Conservation (phyloP, 1,140 invertebrate genomes). For the Bemisia tabaci region DNA sequence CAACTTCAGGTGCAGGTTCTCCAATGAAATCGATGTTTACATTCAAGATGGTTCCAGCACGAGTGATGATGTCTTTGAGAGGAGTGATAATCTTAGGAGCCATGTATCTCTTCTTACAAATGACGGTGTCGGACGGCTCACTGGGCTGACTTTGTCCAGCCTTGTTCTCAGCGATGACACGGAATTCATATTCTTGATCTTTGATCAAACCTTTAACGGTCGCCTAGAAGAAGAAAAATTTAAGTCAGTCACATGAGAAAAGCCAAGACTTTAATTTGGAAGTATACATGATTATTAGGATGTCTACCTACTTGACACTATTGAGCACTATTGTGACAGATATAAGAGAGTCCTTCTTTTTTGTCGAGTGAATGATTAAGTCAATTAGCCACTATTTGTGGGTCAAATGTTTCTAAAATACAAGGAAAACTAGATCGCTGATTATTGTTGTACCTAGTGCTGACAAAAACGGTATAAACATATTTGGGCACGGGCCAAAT, state of each 20-base stretch:
- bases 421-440: too few species aligned
- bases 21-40: conserved; percentile 87
- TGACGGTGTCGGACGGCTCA: conserved; percentile 78
- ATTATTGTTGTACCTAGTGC: too few species aligned
- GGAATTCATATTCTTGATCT: conserved; percentile 93
- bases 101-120: conserved; percentile 71
- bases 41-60: conserved; percentile 84
- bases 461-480: too few species aligned
- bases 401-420: too few species aligned
- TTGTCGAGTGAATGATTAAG: too few species aligned
- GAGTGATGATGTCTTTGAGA: conserved; percentile 71
- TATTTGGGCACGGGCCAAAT: too few species aligned
- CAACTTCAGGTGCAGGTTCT: conserved; percentile 71
- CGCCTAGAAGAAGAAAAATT: conserved; percentile 36
- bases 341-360: too few species aligned
- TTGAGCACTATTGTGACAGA: too few species aligned
- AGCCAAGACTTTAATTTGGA: background rate
- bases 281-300: too few species aligned
- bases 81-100: conserved; percentile 87
- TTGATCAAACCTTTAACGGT: conserved; percentile 79
- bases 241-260: background rate
- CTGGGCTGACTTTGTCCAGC: conserved; percentile 91
- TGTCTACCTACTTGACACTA: too few species aligned
- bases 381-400: too few species aligned
- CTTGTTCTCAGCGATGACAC: conserved; percentile 87